A percentile compares a stretch with the other conserved stretches of the same genome.
phyloP scores from a whole-genome alignment of 2,888 invertebrate species.

The Thecocarcelia acutangulata region DNA sequence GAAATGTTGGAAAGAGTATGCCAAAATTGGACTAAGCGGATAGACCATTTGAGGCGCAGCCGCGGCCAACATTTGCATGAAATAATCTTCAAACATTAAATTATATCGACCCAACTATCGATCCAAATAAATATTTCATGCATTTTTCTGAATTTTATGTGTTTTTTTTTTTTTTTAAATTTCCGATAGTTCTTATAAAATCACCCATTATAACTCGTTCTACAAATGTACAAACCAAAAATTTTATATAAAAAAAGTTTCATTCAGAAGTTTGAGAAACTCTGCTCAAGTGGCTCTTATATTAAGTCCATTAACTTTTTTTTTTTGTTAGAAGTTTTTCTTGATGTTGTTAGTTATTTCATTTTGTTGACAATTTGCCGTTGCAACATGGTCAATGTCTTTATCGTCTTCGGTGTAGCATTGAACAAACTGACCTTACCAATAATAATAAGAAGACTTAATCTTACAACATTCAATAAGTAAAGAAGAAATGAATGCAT shows the following conservation, averaged over 20 bases:
- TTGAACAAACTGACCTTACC: conserved; percentile 68
- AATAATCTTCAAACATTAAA: too few relatives aligned
- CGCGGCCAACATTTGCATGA: too few relatives aligned
- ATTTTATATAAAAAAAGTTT: neutral
- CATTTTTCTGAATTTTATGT: too few relatives aligned
- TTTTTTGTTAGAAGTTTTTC: conserved; percentile 18
- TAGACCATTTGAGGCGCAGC: too few relatives aligned
- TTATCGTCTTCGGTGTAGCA: conserved; percentile 61
- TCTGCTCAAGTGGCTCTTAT: conserved; percentile 12
- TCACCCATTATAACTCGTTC: too few relatives aligned
- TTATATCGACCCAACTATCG: too few relatives aligned
- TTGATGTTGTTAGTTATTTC: conserved; percentile 14
- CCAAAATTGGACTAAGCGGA: too few relatives aligned
- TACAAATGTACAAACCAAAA: too few relatives aligned
- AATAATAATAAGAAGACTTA: conserved; percentile 56
- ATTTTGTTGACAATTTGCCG: conserved; percentile 60
- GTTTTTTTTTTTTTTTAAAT: too few relatives aligned
- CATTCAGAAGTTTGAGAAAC: conserved; percentile 25
- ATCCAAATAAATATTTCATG: too few relatives aligned
- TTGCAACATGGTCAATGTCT: conserved; percentile 65
- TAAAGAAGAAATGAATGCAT: conserved; percentile 54
- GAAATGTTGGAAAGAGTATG: too few relatives aligned
- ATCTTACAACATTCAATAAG: conserved; percentile 61
- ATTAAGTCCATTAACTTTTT: conserved; percentile 38
- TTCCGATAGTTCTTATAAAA: too few relatives aligned